Conservation (phyloP, 2,797 vertebrate genomes). For the Thunnus albacares region DNA sequence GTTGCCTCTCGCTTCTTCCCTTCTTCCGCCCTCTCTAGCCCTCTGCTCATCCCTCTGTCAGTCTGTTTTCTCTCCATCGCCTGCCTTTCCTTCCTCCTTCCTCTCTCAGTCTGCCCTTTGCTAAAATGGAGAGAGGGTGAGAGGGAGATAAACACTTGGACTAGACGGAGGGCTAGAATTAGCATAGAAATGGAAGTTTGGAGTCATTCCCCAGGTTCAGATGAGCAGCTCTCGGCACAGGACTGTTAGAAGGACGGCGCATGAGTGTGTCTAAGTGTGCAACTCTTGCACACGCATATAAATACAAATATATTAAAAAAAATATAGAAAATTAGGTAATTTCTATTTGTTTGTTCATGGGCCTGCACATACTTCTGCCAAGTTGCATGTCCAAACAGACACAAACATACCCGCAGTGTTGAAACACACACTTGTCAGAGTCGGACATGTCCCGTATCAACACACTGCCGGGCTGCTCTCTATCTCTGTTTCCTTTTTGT, state of each 20-base stretch:
- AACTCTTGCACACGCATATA: background rate
- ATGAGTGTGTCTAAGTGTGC: conserved; percentile 42
- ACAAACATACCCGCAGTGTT: conserved; percentile 18
- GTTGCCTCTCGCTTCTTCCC: conserved; percentile 63
- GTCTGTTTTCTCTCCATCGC: conserved; percentile 55
- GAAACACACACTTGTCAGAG: conserved; percentile 34
- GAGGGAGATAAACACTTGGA: conserved; percentile 81
- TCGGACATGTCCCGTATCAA: conserved; percentile 31
- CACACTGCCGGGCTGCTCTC: conserved; percentile 37
- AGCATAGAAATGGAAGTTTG: conserved; percentile 87
- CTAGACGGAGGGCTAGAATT: conserved; percentile 78
- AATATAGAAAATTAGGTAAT: background rate
- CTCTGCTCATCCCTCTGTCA: conserved; percentile 63
- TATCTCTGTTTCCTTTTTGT: conserved; percentile 42
- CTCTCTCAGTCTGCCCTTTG: conserved; percentile 50
- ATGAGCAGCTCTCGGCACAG: conserved; percentile 77
- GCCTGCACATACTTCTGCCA: background rate
- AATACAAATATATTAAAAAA: background rate
- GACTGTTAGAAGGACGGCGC: conserved; percentile 62
- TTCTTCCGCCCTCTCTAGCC: conserved; percentile 51
- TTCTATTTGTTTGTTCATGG: conserved; percentile 7
- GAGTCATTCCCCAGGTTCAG: conserved; percentile 82
- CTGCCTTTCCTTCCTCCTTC: conserved; percentile 41
- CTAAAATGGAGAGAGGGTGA: conserved; percentile 58
- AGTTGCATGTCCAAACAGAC: conserved; percentile 21